Evolutionary conservation across 2,888 invertebrate genomes (phyloP), one percentile per base, ranked within the genome.

Genomic region (Himalopsyche japonica): DNA sequence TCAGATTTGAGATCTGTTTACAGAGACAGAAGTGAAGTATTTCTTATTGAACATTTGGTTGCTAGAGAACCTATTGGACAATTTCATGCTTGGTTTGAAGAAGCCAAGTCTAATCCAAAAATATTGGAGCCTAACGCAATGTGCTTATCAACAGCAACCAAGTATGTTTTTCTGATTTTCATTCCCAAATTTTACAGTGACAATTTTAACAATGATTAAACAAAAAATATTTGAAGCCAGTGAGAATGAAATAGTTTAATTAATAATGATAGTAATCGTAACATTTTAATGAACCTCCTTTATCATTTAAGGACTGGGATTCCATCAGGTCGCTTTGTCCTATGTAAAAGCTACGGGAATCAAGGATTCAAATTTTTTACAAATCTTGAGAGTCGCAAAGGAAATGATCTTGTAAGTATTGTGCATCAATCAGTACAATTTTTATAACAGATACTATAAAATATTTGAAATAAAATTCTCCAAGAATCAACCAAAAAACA

Each of bases 351-450:
- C 10, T 97, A 94, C 91, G 95, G 95, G 78, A 93, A 94, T 84
- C 95, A 95, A 82, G 99, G 99, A 1, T 99, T 99, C 89, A 95
- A 95, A 87, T 99, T 99, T 91, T 99, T 95, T 89, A 98, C 99
- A 0, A 99, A 99, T 91, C 97, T 97, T 90, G 95, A 93, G 30
- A 99, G 99, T 89, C 94, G 97, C 78, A 99, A 99, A 92, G 98
- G 97, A 18, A 91, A 91, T 84, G 98, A 99, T 90, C 92, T 99
- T 92, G 97, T 95, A 89, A 89, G 85, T 27, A 34, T 30, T 27
- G 81, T 18, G 7, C 15, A 2, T 43, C n/a, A n/a, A n/a, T 2
- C 43, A 15, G 15, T 43, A 43, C 4, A 15, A 43, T 43, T 43
- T 15, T 43, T 15, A 15, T 15, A 15, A 43, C 15, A 43, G 15